Conservation (phyloP, 2,113 vertebrate genomes). For the Siniperca chuatsi region DNA sequence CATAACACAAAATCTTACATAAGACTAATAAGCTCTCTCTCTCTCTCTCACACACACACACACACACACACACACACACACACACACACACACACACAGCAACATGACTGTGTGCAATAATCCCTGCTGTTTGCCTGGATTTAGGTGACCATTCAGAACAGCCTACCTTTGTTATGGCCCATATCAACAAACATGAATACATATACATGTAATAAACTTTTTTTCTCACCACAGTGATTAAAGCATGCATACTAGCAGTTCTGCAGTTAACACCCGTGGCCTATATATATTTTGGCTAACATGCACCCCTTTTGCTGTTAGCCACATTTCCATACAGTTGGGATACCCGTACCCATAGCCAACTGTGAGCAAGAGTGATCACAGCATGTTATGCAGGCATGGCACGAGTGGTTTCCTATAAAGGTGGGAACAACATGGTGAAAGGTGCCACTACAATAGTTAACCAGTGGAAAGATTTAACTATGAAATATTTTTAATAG, state of each 20-base stretch:
- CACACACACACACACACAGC: not conserved
- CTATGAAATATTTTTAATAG: no score
- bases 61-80: not conserved
- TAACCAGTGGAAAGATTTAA: no score
- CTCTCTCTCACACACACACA: no score
- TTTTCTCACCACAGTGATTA: not conserved
- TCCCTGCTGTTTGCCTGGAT: not conserved
- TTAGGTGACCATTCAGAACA: not conserved
- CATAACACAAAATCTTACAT: slow-evolving; percentile 24
- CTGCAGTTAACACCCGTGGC: not conserved
- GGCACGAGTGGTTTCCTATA: not conserved
- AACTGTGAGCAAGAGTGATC: not conserved
- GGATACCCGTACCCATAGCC: not conserved
- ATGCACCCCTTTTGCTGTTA: not conserved
- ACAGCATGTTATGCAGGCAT: no score
- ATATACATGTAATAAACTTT: not conserved
- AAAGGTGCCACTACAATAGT: no score
- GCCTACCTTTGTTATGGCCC: not conserved
- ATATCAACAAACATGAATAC: not conserved
- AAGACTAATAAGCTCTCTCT: slow-evolving; percentile 7
- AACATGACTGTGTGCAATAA: not conserved
- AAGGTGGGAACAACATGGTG: not conserved
- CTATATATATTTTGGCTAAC: not conserved
- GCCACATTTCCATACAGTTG: not conserved
- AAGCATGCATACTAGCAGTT: not conserved